A percentile compares a stretch with the other conserved stretches of the same genome.
Evolutionary conservation across 2,888 invertebrate genomes (phyloP).

Genomic region (Nomada hirtipes): DNA sequence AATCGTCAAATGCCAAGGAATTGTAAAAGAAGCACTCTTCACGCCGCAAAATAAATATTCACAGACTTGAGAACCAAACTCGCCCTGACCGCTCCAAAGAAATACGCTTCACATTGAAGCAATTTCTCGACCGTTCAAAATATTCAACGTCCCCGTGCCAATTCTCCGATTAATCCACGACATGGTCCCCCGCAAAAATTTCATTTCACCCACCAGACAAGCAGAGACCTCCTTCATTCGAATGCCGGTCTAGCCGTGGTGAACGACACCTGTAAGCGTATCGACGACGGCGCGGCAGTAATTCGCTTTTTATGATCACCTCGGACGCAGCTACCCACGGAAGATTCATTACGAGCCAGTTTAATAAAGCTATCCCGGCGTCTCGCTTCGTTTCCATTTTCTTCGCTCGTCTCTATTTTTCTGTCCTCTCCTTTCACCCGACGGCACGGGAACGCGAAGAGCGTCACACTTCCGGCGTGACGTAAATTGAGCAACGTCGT

Average conservation of each 20-base stretch:
- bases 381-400: conserved; percentile 56
- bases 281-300: conserved; percentile 32
- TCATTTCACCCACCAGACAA: conserved; percentile 3
- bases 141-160: no score
- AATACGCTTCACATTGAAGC: no score
- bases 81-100: no score
- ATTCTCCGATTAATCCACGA: neutral
- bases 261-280: conserved; percentile 16
- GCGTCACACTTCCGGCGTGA: conserved; percentile 54
- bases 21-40: no score
- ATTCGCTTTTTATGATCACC: conserved; percentile 58
- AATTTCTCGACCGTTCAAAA: no score
- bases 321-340: conserved; percentile 41
- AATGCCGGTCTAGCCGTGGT: conserved; percentile 3
- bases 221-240: conserved; percentile 4
- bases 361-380: conserved; percentile 62
- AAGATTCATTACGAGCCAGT: conserved; percentile 65
- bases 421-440: neutral
- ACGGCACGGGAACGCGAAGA: conserved; percentile 15
- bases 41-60: no score
- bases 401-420: conserved; percentile 16
- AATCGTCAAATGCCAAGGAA: no score
- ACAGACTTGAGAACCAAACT: no score
- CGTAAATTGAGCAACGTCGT: conserved; percentile 69
- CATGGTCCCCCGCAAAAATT: conserved; percentile 10